Conservation (phyloP, 2,113 vertebrate genomes). For the Brachypodius melanocephalos region DNA sequence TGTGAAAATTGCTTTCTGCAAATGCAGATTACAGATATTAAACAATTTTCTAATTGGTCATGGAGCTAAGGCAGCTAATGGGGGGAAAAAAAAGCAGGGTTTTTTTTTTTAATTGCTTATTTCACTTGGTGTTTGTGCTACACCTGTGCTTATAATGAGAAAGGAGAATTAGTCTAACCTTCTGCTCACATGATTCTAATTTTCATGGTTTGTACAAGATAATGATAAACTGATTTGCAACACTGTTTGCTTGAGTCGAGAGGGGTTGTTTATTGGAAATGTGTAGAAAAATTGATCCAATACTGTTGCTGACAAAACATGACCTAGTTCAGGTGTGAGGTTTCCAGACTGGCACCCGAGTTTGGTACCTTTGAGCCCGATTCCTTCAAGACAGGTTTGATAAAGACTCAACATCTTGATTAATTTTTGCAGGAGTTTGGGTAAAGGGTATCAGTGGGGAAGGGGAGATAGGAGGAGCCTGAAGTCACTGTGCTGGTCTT, state of each 20-base stretch:
- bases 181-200: conserved; percentile 87
- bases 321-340: neutral
- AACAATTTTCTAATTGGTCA: conserved; percentile 96
- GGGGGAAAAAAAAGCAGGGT: conserved; percentile 77
- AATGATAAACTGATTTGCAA: conserved; percentile 78
- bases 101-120: conserved; percentile 92
- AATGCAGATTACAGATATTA: conserved; percentile 89
- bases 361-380: neutral
- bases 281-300: conserved; percentile 34
- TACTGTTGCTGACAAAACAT: neutral
- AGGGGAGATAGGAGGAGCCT: neutral
- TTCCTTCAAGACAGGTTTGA: neutral
- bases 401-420: conserved; percentile 15
- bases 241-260: conserved; percentile 55
- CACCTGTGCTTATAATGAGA: conserved; percentile 95
- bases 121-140: conserved; percentile 86
- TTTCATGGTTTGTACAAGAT: conserved; percentile 80
- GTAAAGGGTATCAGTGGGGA: neutral
- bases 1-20: conserved; percentile 86
- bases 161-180: conserved; percentile 86
- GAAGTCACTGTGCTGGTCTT: neutral
- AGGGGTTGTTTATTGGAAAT: conserved; percentile 37
- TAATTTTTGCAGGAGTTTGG: neutral
- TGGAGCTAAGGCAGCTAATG: conserved; percentile 89
- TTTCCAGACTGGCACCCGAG: neutral